A percentile compares a stretch with the other conserved stretches of the same genome.
Evolutionary conservation across 1,140 invertebrate genomes (phyloP).

Genomic region (Scaptomyza montana): DNA sequence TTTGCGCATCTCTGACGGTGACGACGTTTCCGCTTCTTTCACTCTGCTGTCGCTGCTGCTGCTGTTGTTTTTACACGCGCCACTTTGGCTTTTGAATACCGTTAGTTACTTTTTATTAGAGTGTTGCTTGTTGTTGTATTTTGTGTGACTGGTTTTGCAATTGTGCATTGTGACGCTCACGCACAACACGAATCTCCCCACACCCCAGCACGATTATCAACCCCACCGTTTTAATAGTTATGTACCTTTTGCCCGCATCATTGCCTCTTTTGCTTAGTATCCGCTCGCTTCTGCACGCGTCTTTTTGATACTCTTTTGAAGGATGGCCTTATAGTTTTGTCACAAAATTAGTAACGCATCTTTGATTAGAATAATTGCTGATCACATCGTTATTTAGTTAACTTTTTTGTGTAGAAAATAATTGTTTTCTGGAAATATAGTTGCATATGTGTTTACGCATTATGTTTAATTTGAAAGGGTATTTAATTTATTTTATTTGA

Average conservation of each 20-base stretch:
- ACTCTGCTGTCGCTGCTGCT: neutral
- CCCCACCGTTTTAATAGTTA: neutral
- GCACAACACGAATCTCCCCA: conserved; percentile 35
- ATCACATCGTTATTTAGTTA: too few relatives aligned
- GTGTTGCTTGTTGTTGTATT: conserved; percentile 10
- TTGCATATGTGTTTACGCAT: too few relatives aligned
- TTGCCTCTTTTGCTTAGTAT: conserved; percentile 5
- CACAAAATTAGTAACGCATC: too few relatives aligned
- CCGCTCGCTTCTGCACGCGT: conserved; percentile 2
- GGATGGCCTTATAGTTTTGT: too few relatives aligned
- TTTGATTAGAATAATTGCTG: too few relatives aligned
- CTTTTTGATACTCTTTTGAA: neutral
- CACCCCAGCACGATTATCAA: neutral
- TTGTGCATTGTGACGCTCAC: conserved; percentile 68
- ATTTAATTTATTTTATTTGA: neutral
- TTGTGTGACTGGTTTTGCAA: conserved; percentile 29
- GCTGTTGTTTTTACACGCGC: conserved; percentile 6
- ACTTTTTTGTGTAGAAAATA: too few relatives aligned
- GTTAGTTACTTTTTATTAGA: conserved; percentile 19
- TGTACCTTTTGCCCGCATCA: conserved; percentile 58
- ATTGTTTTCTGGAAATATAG: too few relatives aligned
- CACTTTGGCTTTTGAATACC: conserved; percentile 20
- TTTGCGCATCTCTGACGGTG: conserved; percentile 20
- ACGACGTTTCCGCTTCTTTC: conserved; percentile 30
- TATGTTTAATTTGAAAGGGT: neutral